These are phyloP conservation scores for Rhinoderma darwinii DNA, from an alignment of 2,113 vertebrate species.

Conservation along the genomic window DNA sequence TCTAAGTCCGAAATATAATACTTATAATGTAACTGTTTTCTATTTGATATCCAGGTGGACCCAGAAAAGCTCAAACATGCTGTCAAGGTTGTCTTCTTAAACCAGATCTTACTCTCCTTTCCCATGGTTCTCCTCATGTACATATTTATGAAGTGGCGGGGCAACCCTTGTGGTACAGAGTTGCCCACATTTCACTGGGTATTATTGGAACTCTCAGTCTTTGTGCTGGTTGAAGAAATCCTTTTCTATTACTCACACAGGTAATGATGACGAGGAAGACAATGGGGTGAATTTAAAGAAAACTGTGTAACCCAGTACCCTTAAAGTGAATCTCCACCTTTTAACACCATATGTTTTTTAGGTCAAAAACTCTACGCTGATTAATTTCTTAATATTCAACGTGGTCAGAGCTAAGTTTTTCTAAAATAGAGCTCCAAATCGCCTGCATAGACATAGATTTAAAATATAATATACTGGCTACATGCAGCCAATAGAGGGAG, in stretches of 20 bases:
- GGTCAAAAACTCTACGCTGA: too few species aligned
- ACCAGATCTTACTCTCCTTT: slow-evolving; percentile 79
- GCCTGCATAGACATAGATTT: too few species aligned
- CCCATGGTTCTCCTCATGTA: slow-evolving; percentile 78
- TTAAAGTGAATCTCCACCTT: too few species aligned
- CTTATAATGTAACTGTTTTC: neutral
- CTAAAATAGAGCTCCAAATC: too few species aligned
- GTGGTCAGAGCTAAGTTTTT: too few species aligned
- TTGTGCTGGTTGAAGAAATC: slow-evolving; percentile 81
- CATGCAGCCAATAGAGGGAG: too few species aligned
- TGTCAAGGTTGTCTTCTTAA: slow-evolving; percentile 72
- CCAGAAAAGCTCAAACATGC: slow-evolving; percentile 72
- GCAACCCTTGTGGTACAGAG: slow-evolving; percentile 79
- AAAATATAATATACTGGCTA: too few species aligned
- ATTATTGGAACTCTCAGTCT: slow-evolving; percentile 81
- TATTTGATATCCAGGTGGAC: slow-evolving; percentile 79
- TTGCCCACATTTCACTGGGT: slow-evolving; percentile 90
- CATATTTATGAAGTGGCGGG: slow-evolving; percentile 72
- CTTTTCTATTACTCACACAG: slow-evolving; percentile 94
- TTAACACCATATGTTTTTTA: too few species aligned
- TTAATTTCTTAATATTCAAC: too few species aligned
- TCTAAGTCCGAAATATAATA: too few species aligned
- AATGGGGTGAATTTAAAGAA: neutral
- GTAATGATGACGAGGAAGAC: slow-evolving; percentile 67
- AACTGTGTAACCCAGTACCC: too few species aligned